Base-by-base conservation (phyloP, 2,113 vertebrate species). In the Silurus glanis region DNA sequence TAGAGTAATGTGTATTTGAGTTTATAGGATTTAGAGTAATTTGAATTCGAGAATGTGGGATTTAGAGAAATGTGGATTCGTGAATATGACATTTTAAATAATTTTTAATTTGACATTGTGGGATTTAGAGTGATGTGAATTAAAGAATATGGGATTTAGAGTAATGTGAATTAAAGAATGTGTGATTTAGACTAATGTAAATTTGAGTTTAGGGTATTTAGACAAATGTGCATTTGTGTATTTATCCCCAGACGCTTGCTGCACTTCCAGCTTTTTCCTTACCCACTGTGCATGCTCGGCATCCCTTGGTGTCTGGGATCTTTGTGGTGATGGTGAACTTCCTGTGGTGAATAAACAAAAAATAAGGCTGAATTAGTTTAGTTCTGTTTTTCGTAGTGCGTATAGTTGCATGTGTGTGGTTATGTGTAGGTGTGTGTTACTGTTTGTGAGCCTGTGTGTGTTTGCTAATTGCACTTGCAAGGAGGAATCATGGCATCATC, bases 231-330 rank as follows among this genome's bases (percentile, higher is more conserved):
- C 49, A 37, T 37, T 49, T 49, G 16, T 19, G 61, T 23, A 64
- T 23, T 64, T 37, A 37, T 1, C 23, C 9, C 2, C 12, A 14
- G 10, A 69, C 19, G 8, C 0, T 67, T 9, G 14, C 0, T 1
- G 81, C 55, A 51, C 5, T 67, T 66, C 47, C 23, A 21, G 61
- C 51, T 87, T 16, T 87, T 16, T 5, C 83, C 96, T 97, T 92
- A 97, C 97, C 96, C 6, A 95, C 96, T 87, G 96, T 94, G 89
- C 97, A 98, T 13, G 93, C 95, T 86, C 92, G 94, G 92, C 97
- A 98, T 88, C 97, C 97, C 89, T 97, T 97, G 79, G 97, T 98
- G 88, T 98, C 97, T 0, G 96, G 96, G 80, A 98, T 95, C 93
- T 98, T 98, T 90, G 82, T 93, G 51, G 95, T 96, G 88, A 95